Evolutionary conservation across 2,113 vertebrate genomes (phyloP), one percentile per base, ranked within the genome.

Genomic region (Corythornis vintsioides): DNA sequence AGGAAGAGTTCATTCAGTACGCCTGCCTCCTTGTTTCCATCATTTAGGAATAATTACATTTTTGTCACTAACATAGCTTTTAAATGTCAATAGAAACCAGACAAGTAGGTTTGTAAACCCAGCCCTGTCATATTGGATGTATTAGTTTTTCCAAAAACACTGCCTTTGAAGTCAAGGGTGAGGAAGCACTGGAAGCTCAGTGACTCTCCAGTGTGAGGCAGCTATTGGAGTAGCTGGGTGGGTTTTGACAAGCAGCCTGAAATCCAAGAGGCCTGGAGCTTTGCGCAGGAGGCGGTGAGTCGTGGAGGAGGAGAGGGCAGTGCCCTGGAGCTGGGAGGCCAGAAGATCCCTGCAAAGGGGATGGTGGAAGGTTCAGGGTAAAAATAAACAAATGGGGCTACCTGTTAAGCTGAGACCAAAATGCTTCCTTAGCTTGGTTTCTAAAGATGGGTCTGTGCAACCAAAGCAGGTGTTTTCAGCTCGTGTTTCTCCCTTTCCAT

Each of bases 51-150:
- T 91, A 94, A 96, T 95, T 95, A 85, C 64, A 63, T 92, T 96
- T 96, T 95, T 96, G 95, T 95, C 94, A 79, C 94, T 85, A 83
- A 85, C 91, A 94, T 96, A 96, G 92, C 96, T 95, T 96, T 92
- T 82, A 96, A 96, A 95, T 96, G 93, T 96, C 95, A 96, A 66
- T 96, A 89, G 91, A 92, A 96, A 96, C 94, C 95, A 96, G 91
- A 90, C 80, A 76, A 92, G 74, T 59, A 60, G 86, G 84, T 96
- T 92, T 93, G 91, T 90, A 73, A 90, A 82, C 52, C 55, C 50
- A 13, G 71, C 60, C 78, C 20, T 79, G 91, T 87, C 96, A 87
- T 63, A 90, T 55, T 94, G 92, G 93, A 95, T 87, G 35, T 40
- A 86, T 94, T 96, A 93, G 65, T 59, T 93, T 96, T 96, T 96